These are phyloP conservation scores for Microctenopoma lineatum DNA, from an alignment of 2,797 vertebrate species.

Conservation along the genomic window DNA sequence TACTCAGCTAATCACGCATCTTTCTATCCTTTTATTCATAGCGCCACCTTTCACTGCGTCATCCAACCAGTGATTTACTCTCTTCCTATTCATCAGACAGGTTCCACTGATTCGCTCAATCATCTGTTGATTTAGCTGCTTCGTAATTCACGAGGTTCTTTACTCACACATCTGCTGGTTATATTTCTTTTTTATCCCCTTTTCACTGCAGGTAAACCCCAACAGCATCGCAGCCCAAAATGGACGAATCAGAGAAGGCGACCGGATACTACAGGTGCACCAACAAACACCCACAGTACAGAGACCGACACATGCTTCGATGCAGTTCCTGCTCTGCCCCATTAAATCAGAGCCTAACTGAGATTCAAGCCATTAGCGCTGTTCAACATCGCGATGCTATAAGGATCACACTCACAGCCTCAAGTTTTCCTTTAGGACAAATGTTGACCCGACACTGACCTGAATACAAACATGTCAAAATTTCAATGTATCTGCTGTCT, in stretches of 20 bases:
- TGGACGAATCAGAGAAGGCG: slow-evolving; percentile 87
- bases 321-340: too few relatives aligned
- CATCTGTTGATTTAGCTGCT: not conserved
- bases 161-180: not conserved
- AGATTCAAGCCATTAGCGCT: too few relatives aligned
- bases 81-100: not conserved
- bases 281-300: too few relatives aligned
- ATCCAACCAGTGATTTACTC: not conserved
- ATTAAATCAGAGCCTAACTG: too few relatives aligned
- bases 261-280: slow-evolving; percentile 87
- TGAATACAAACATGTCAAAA: not conserved
- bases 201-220: slow-evolving; percentile 84
- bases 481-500: too few relatives aligned
- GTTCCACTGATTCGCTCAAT: not conserved
- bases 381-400: too few relatives aligned
- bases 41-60: slow-evolving; percentile 6
- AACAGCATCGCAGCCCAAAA: slow-evolving; percentile 89
- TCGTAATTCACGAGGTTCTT: not conserved
- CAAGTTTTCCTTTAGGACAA: not conserved
- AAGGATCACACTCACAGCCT: too few relatives aligned
- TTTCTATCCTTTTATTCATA: not conserved
- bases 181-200: not conserved
- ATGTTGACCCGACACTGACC: slow-evolving; percentile 6
- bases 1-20: not conserved
- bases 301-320: too few relatives aligned